phyloP scores from a whole-genome alignment of 1,140 invertebrate genomes.

The Bombus soroeensis region DNA sequence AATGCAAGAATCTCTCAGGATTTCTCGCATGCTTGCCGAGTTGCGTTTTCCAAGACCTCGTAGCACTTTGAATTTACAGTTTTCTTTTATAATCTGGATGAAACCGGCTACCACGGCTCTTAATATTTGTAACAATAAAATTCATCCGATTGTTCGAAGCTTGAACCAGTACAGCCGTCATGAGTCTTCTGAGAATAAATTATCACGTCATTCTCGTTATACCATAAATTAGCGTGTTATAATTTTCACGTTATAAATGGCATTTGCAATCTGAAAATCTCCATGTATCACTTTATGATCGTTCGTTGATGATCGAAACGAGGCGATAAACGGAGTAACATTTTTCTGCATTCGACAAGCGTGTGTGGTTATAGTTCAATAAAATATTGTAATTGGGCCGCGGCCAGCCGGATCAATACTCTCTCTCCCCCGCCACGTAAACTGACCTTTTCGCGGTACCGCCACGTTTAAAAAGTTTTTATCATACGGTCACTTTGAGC shows the following conservation, averaged over 20 bases:
- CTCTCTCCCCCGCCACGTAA: constrained; percentile 32
- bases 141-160: background rate
- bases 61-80: background rate
- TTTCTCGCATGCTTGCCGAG: background rate
- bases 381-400: constrained; percentile 69
- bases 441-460: constrained; percentile 38
- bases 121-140: background rate
- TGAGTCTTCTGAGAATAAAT: background rate
- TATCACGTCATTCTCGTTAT: background rate
- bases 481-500: constrained; percentile 23
- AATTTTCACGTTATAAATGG: background rate
- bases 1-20: background rate
- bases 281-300: background rate
- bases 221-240: background rate
- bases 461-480: constrained; percentile 58
- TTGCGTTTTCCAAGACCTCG: background rate
- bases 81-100: background rate
- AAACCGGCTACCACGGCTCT: background rate
- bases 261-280: background rate
- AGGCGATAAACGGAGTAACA: constrained; percentile 16
- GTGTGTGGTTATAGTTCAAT: constrained; percentile 57
- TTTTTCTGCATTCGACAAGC: constrained; percentile 45
- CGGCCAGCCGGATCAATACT: constrained; percentile 59
- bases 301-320: background rate
- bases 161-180: background rate